These are phyloP conservation scores for Ceratina australensis DNA, from an alignment of 1,140 invertebrate species.

Conservation along the genomic window DNA sequence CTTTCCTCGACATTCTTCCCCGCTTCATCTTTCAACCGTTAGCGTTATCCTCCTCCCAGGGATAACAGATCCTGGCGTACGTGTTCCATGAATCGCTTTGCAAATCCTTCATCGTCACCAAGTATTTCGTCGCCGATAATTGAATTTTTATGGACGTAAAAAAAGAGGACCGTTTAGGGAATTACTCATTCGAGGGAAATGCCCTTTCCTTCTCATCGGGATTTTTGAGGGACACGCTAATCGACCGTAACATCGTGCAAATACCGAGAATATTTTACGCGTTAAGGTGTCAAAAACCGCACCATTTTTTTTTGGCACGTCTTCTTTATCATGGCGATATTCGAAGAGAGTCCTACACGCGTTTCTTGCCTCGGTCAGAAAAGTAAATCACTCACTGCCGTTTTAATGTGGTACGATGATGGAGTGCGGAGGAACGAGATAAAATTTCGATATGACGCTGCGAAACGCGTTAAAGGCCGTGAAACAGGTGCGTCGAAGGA, in stretches of 20 bases:
- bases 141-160: not conserved
- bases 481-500: not conserved
- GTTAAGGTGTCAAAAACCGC: not conserved
- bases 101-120: constrained; percentile 16
- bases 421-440: no score
- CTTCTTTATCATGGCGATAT: no score
- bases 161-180: not conserved
- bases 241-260: not conserved
- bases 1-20: constrained; percentile 17
- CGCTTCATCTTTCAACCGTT: constrained; percentile 30
- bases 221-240: not conserved
- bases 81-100: constrained; percentile 30
- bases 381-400: no score
- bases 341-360: no score
- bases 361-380: no score
- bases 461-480: no score
- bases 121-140: not conserved
- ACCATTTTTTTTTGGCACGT: no score
- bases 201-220: not conserved
- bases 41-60: constrained; percentile 35
- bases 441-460: no score
- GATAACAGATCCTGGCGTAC: constrained; percentile 39
- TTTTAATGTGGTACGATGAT: no score
- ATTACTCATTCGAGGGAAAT: not conserved
- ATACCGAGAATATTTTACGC: not conserved